Percentiles rank a stretch among this genome's conserved stretches.
These are phyloP conservation scores for Pyrgilauda ruficollis DNA, from an alignment of 2,113 vertebrate genomes.

Conservation along the genomic window DNA sequence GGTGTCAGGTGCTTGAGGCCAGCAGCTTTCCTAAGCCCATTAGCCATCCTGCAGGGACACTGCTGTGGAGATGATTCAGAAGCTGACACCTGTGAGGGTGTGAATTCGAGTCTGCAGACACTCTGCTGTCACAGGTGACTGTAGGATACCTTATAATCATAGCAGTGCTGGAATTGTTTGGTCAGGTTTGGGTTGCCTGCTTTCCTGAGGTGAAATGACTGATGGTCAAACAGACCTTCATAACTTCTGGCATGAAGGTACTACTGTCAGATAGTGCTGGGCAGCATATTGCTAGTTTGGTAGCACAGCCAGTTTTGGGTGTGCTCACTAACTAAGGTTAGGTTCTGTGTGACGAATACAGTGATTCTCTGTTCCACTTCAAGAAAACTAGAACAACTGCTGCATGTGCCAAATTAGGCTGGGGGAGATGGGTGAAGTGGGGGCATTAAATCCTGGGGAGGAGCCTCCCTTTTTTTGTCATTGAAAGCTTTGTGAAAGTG, in stretches of 20 bases:
- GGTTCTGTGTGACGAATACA: background rate
- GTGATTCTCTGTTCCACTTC: background rate
- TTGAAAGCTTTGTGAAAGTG: background rate
- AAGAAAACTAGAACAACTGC: background rate
- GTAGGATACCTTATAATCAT: background rate
- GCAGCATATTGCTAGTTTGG: background rate
- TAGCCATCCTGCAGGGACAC: background rate
- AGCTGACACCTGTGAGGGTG: background rate
- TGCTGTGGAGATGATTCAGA: background rate
- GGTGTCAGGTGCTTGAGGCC: background rate
- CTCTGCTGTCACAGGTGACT: background rate
- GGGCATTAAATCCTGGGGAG: background rate
- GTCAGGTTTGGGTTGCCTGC: background rate
- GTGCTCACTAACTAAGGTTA: background rate
- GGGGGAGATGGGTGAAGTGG: background rate
- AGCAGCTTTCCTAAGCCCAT: background rate
- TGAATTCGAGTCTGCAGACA: background rate
- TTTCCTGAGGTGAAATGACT: background rate
- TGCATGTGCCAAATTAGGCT: fast-evolving
- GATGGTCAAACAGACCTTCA: background rate
- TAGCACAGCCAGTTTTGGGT: background rate
- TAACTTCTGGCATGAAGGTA: background rate
- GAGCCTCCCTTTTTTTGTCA: background rate
- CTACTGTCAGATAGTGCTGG: background rate
- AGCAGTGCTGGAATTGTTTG: background rate